Percentiles rank a stretch among this genome's conserved stretches.
Evolutionary conservation across 2,888 invertebrate genomes (phyloP).

Genomic region (Drosophila yooni): DNA sequence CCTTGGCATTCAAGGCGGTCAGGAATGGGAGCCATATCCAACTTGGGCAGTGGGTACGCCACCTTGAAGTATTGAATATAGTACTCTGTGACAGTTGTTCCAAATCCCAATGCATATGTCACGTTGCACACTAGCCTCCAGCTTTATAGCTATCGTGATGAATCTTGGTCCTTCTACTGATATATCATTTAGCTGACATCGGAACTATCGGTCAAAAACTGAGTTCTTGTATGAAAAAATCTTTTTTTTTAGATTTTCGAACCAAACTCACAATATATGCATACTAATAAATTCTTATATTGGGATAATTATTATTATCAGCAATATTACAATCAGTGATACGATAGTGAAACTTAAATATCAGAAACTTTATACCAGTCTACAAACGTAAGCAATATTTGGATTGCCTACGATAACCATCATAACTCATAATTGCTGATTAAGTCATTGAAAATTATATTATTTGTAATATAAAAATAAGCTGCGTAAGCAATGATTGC

Average conservation of each 20-base stretch:
- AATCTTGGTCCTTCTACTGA: neutral
- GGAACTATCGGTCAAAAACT: neutral
- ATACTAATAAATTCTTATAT: neutral
- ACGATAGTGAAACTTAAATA: neutral
- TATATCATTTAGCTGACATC: neutral
- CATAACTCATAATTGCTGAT: neutral
- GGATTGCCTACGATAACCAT: neutral
- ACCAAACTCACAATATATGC: neutral
- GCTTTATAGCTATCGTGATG: neutral
- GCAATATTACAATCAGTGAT: neutral
- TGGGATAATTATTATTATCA: neutral
- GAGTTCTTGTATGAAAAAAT: neutral
- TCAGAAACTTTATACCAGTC: neutral
- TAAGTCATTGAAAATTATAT: neutral
- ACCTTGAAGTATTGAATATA: slow-evolving; percentile 94
- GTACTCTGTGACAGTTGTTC: slow-evolving; percentile 87
- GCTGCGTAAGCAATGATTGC: neutral
- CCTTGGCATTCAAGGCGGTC: slow-evolving; percentile 91
- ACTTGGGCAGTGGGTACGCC: slow-evolving; percentile 94
- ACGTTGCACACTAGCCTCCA: neutral
- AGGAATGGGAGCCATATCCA: slow-evolving; percentile 85
- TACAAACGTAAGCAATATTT: neutral
- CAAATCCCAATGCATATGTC: slow-evolving; percentile 85
- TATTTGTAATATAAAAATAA: neutral
- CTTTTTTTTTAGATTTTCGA: neutral